Percentiles rank a stretch among this genome's conserved stretches.
Evolutionary conservation across 2,888 invertebrate genomes (phyloP).

Genomic region (Orthonevra nobilis): DNA sequence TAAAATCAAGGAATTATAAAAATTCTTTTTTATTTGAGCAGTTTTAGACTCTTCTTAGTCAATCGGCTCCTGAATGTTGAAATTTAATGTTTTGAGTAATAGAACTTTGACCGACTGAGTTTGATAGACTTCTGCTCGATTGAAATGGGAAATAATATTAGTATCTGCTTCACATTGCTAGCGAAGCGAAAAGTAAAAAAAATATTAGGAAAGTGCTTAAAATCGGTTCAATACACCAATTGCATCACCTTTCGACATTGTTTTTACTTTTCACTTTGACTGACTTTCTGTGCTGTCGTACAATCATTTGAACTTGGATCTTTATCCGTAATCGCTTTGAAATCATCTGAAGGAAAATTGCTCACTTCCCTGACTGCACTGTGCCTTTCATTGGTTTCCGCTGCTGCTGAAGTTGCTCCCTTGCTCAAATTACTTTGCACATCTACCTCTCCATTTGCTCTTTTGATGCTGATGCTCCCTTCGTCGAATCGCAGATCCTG

Average conservation of each 20-base stretch:
- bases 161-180: conserved; percentile 41
- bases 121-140: too few relatives aligned
- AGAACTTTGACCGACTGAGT: too few relatives aligned
- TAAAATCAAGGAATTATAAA: neutral
- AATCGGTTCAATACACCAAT: conserved; percentile 37
- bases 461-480: conserved; percentile 31
- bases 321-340: conserved; percentile 43
- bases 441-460: conserved; percentile 6
- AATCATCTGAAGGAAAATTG: conserved; percentile 56
- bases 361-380: conserved; percentile 44
- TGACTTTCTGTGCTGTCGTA: conserved; percentile 26
- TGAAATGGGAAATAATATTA: too few relatives aligned
- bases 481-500: conserved; percentile 41
- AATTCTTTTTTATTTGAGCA: neutral
- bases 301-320: conserved; percentile 45
- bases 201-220: conserved; percentile 50
- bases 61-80: too few relatives aligned
- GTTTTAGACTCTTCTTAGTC: too few relatives aligned
- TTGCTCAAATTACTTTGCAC: conserved; percentile 33
- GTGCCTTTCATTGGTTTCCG: conserved; percentile 56
- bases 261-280: conserved; percentile 28
- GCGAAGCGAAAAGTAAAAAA: conserved; percentile 57
- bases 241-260: conserved; percentile 21
- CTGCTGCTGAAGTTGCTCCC: conserved; percentile 23
- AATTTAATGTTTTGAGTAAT: too few relatives aligned